Percentiles rank a stretch among this genome's conserved stretches.
Conservation (phyloP, 2,113 vertebrate genomes). For the Agapornis roseicollis region DNA sequence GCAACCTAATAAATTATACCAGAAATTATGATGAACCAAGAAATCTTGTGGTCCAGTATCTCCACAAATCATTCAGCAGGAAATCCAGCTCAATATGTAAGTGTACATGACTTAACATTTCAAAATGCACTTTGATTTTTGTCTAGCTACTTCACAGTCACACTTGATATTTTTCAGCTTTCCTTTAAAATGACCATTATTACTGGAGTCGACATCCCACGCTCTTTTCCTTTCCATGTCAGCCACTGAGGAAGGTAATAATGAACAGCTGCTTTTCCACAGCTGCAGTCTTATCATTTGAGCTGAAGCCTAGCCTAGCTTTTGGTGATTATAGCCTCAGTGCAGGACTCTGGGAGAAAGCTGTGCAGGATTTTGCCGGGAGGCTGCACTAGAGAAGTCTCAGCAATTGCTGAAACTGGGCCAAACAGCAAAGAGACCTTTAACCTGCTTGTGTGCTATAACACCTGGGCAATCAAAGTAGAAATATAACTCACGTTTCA, state of each 20-base stretch:
- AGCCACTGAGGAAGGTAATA: neutral
- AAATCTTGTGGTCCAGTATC: neutral
- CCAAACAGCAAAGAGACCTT: neutral
- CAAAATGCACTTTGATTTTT: neutral
- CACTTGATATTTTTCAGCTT: neutral
- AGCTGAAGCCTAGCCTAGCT: neutral
- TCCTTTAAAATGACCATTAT: neutral
- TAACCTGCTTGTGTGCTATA: neutral
- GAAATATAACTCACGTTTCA: neutral
- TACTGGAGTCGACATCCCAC: neutral
- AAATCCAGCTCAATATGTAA: neutral
- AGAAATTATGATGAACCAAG: neutral
- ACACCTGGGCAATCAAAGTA: neutral
- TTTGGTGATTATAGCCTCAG: neutral
- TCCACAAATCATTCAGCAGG: neutral
- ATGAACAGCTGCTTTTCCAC: neutral
- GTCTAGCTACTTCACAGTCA: neutral
- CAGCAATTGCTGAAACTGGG: neutral
- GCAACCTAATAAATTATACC: neutral
- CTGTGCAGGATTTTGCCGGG: neutral
- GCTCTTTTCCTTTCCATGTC: neutral
- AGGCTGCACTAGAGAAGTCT: neutral
- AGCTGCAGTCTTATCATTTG: neutral
- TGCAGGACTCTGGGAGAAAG: neutral
- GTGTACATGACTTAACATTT: neutral